Conservation (phyloP, 2,888 invertebrate species). For the Epinotia bilunana region DNA sequence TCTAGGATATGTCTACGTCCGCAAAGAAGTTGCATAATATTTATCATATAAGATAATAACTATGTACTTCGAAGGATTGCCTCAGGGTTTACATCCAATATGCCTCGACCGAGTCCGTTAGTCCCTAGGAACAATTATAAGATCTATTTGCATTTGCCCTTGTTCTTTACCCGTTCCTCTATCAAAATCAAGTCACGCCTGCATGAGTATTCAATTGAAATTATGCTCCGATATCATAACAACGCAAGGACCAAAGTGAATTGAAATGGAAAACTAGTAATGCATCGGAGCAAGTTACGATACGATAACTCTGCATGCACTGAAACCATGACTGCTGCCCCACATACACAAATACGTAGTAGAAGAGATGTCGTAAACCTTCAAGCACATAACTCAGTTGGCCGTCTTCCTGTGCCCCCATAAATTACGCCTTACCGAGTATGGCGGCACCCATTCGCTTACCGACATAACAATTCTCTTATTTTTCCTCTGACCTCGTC, state of each 20-base stretch:
- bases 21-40: not conserved
- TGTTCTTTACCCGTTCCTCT: not conserved
- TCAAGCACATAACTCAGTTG: conserved; percentile 50
- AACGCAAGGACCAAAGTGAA: not conserved
- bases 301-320: conserved; percentile 30
- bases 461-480: conserved; percentile 47
- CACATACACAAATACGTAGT: conserved; percentile 45
- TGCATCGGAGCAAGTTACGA: conserved; percentile 7
- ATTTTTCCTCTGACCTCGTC: conserved; percentile 45
- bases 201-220: not conserved
- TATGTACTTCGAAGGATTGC: not conserved
- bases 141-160: not conserved
- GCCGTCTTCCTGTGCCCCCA: conserved; percentile 50
- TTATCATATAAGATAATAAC: too few relatives aligned
- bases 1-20: not conserved
- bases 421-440: conserved; percentile 51
- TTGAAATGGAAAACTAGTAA: not conserved
- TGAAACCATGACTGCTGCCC: conserved; percentile 29
- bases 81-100: too few relatives aligned
- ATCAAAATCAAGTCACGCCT: not conserved
- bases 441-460: conserved; percentile 46
- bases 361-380: conserved; percentile 49
- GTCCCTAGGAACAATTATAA: not conserved
- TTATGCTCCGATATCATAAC: not conserved
- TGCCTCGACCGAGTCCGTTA: not conserved